Percentiles rank a stretch among this genome's conserved stretches.
Conservation (phyloP, 30 jellyfish, hydroid and myxozoan genomes). For the Turritopsis dohrnii region DNA sequence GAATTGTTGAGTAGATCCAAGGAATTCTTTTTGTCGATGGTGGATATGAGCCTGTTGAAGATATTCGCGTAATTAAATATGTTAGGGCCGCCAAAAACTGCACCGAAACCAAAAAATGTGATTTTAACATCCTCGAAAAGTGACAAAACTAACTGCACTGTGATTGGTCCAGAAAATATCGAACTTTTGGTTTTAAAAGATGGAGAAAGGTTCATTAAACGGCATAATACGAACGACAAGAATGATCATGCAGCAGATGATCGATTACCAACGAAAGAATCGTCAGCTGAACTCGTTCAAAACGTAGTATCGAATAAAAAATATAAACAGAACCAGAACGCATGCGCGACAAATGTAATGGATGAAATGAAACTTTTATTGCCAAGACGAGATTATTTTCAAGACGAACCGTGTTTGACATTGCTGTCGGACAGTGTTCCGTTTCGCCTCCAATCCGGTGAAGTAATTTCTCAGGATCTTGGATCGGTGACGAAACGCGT, state of each 20-base stretch:
- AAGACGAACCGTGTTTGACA: not conserved
- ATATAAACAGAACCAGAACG: not conserved
- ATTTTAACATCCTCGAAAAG: not conserved
- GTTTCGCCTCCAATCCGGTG: not conserved
- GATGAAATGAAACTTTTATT: not conserved
- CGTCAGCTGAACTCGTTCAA: not conserved
- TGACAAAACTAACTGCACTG: not conserved
- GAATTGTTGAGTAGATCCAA: not conserved
- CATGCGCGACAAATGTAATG: not conserved
- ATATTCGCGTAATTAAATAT: not conserved
- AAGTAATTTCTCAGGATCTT: not conserved
- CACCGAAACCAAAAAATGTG: not conserved
- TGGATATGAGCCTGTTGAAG: not conserved
- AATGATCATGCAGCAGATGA: too few species aligned
- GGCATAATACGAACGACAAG: not conserved
- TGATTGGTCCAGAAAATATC: not conserved
- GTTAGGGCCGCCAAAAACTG: not conserved
- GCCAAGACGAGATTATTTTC: not conserved
- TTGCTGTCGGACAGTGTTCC: not conserved
- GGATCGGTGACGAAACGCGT: too few species aligned
- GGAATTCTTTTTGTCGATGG: not conserved
- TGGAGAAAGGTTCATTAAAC: not conserved
- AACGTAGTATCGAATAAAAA: not conserved
- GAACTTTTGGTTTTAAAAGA: not conserved
- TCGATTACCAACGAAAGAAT: not conserved